A percentile compares a stretch with the other conserved stretches of the same genome.
Evolutionary conservation across 2,888 invertebrate species (phyloP).

Genomic region (Sinelater perroti): DNA sequence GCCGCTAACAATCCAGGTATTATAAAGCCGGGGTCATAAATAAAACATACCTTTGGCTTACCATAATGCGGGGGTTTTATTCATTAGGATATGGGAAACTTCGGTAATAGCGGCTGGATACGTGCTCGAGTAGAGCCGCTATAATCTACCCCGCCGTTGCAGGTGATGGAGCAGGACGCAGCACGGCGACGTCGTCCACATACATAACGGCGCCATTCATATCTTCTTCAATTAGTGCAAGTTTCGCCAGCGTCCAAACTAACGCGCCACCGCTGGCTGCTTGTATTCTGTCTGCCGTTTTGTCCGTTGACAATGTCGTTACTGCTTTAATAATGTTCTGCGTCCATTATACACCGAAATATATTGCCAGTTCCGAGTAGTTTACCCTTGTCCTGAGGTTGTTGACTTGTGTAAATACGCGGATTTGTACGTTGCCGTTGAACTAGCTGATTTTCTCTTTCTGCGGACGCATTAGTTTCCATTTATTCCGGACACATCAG

Average conservation of each 20-base stretch:
- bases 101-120: neutral
- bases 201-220: conserved; percentile 2
- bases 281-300: conserved; percentile 15
- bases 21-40: conserved; percentile 22
- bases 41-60: conserved; percentile 23
- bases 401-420: conserved; percentile 32
- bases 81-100: conserved; percentile 13
- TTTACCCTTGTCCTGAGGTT: conserved; percentile 33
- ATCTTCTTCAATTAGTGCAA: conserved; percentile 17
- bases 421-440: conserved; percentile 25
- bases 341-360: conserved; percentile 35
- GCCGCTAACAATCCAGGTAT: conserved; percentile 18
- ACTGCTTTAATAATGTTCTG: conserved; percentile 38
- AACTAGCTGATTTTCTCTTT: conserved; percentile 17
- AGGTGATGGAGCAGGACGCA: neutral
- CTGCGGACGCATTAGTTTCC: conserved; percentile 6
- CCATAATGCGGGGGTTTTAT: conserved; percentile 14
- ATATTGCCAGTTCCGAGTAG: conserved; percentile 36
- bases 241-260: conserved; percentile 15
- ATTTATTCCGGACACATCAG: too few species aligned
- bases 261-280: conserved; percentile 2
- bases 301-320: conserved; percentile 35
- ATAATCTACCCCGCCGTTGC: neutral
- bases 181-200: neutral
- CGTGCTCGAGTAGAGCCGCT: neutral